These are phyloP conservation scores for Cheilosia vernalis DNA, from an alignment of 2,888 invertebrate species.

Conservation along the genomic window DNA sequence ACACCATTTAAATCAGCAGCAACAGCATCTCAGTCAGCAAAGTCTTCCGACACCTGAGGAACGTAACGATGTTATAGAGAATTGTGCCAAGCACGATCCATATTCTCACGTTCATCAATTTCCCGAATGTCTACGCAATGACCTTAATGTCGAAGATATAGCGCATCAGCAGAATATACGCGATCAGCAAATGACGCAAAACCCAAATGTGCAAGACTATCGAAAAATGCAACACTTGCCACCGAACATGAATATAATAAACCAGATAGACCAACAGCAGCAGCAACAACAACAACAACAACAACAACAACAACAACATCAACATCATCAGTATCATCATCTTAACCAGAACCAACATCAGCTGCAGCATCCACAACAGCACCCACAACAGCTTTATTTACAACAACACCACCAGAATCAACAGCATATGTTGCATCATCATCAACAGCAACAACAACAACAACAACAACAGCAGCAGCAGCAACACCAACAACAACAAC, in stretches of 20 bases:
- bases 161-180: slow-evolving; percentile 44
- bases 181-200: slow-evolving; percentile 52
- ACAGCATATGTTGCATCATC: slow-evolving; percentile 55
- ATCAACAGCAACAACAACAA: slow-evolving; percentile 54
- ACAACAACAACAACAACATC: slow-evolving; percentile 21
- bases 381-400: slow-evolving; percentile 50
- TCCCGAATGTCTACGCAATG: slow-evolving; percentile 50
- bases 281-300: slow-evolving; percentile 54
- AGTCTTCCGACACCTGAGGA: slow-evolving; percentile 23
- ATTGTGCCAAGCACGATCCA: slow-evolving; percentile 31
- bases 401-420: slow-evolving; percentile 58
- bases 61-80: slow-evolving; percentile 21
- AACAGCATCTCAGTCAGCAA: slow-evolving; percentile 22
- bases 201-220: slow-evolving; percentile 30
- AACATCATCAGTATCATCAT: slow-evolving; percentile 36
- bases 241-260: slow-evolving; percentile 63
- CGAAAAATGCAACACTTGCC: slow-evolving; percentile 52
- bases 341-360: slow-evolving; percentile 36
- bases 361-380: slow-evolving; percentile 25
- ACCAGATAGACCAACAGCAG: slow-evolving; percentile 79
- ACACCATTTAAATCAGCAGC: slow-evolving; percentile 16
- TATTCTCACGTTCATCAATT: slow-evolving; percentile 49
- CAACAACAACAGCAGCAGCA: slow-evolving; percentile 69
- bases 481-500: slow-evolving; percentile 76
- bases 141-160: slow-evolving; percentile 45